Conservation (phyloP, 2,113 vertebrate genomes). For the Craseonycteris thonglongyai region DNA sequence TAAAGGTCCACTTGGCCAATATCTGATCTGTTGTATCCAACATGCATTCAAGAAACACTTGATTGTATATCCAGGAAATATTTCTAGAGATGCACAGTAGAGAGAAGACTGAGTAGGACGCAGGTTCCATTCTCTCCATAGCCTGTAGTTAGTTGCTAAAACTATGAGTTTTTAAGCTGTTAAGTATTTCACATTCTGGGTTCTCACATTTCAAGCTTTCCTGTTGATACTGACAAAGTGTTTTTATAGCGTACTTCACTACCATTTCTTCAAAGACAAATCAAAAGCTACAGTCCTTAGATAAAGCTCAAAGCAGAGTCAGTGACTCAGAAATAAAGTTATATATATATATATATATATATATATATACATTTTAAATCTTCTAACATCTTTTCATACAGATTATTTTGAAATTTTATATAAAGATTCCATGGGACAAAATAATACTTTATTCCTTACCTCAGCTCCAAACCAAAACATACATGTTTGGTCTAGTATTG, state of each 20-base stretch:
- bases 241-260: not conserved
- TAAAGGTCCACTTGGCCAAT: not conserved
- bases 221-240: not conserved
- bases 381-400: not conserved
- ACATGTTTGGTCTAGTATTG: not conserved
- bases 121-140: not conserved
- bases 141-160: not conserved
- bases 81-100: not conserved
- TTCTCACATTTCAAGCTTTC: not conserved
- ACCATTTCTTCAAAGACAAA: constrained; percentile 44
- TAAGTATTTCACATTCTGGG: not conserved
- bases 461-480: not conserved
- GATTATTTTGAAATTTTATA: not conserved
- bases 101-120: not conserved
- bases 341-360: not conserved
- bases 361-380: not conserved
- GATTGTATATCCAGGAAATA: not conserved
- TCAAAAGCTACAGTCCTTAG: constrained; percentile 31
- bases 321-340: constrained; percentile 18
- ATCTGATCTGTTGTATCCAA: not conserved
- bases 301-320: constrained; percentile 56
- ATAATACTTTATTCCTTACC: not conserved
- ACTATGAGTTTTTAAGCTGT: not conserved
- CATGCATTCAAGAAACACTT: not conserved
- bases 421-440: not conserved